Base-by-base conservation (phyloP, 2,797 vertebrate species). In the Anableps anableps region DNA sequence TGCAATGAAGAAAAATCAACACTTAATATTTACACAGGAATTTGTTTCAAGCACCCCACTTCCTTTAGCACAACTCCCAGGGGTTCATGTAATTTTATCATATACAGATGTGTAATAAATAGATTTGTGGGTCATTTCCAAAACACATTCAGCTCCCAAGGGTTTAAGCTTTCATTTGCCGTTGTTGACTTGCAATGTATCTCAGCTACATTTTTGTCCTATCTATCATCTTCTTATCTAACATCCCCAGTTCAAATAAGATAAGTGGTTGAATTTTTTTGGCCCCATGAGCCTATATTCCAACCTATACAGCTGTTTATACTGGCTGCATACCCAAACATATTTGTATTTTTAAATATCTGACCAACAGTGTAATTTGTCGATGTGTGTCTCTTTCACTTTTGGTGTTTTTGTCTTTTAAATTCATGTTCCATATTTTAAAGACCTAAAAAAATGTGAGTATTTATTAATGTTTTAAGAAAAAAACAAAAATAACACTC, bases 171-270 rank as follows among this genome's bases (percentile, higher is more conserved):
- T 70, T 70, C 23, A 26, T 70, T 70, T 43, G 23, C 43, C 23
- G 11, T 10, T 70, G 23, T 26, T 70, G 66, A 43, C 38, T 70
- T 43, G 66, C 23, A 43, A 43, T 70, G 38, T 36, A 14, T 70
- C 38, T 43, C 66, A 70, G 23, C 38, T 41, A 23, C 45, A 64
- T 21, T 34, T 47, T 34, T 50, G 19, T 64, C 19, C 38, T 11
- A 62, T 58, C 36, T 55, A 55, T 75, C 73, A 38, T 58, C 47
- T 48, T 48, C 66, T 43, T 70, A 70, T 70, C 66, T 70, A 43
- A 41, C 38, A 43, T 70, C 38, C 41, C 66, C 66, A 70, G 23
- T 70, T 38, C 64, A 68, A 11, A 41, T 41, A 43, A 70, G 66
- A 43, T 70, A 43, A 70, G 21, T 1, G 2, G 13, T 38, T 2